A percentile compares a stretch with the other conserved stretches of the same genome.
Evolutionary conservation across 2,113 vertebrate genomes (phyloP).

Genomic region (Centropus unirufus): DNA sequence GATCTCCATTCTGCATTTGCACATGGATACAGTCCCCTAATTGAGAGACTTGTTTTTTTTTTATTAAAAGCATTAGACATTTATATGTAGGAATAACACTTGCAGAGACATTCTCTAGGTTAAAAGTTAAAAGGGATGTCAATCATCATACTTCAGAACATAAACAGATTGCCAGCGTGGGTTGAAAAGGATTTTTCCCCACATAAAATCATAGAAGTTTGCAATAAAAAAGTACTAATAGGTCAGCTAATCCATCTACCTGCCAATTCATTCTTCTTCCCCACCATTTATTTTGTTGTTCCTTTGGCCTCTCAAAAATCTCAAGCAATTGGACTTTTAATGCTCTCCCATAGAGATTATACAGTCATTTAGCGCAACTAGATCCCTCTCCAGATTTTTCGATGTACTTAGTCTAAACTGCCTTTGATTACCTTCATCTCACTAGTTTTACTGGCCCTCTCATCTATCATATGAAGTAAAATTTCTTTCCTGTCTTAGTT

Average conservation of each 20-base stretch:
- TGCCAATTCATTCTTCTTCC: conserved; percentile 56
- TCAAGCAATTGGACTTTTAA: not conserved
- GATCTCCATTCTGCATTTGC: conserved; percentile 64
- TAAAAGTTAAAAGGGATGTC: conserved; percentile 77
- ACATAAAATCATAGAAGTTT: conserved; percentile 60
- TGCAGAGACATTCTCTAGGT: conserved; percentile 72
- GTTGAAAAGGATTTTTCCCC: conserved; percentile 75
- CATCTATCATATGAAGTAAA: not conserved
- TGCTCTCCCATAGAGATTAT: not conserved
- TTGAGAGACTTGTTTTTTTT: conserved; percentile 53
- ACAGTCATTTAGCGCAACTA: not conserved
- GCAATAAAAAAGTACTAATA: conserved; percentile 67
- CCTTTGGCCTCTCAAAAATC: conserved; percentile 40
- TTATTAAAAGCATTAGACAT: conserved; percentile 71
- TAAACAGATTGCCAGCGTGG: conserved; percentile 77
- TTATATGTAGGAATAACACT: conserved; percentile 75
- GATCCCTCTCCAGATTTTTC: not conserved
- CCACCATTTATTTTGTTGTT: conserved; percentile 31
- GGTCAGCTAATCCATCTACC: conserved; percentile 67
- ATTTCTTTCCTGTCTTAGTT: not conserved
- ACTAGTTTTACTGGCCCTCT: not conserved
- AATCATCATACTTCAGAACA: conserved; percentile 75
- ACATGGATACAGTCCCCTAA: conserved; percentile 70
- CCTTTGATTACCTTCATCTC: not conserved
- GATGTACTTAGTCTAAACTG: not conserved